A percentile compares a stretch with the other conserved stretches of the same genome.
Evolutionary conservation across 2,113 vertebrate species (phyloP).

Genomic region (Xyrauchen texanus): DNA sequence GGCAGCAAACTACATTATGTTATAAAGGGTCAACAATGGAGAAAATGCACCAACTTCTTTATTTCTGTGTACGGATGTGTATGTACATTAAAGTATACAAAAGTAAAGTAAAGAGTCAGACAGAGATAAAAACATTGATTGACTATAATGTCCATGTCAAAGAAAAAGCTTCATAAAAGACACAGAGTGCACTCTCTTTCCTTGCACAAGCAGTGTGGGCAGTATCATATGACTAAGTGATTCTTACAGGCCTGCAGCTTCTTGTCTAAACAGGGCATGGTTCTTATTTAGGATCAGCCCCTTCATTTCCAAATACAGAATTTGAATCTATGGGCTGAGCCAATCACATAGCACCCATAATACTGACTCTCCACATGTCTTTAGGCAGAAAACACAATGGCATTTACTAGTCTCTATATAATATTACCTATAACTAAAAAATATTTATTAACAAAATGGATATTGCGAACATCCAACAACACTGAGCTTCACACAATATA

Average conservation of each 20-base stretch:
- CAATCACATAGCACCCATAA: no score
- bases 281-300: not conserved
- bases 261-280: not conserved
- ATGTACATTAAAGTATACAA: not conserved
- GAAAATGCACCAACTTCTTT: not conserved
- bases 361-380: no score
- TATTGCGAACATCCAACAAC: no score
- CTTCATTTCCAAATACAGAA: no score
- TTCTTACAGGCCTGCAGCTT: conserved; percentile 4
- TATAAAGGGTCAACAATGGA: not conserved
- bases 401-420: no score
- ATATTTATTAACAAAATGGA: no score
- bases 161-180: not conserved
- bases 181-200: not conserved
- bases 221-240: not conserved
- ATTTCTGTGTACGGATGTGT: not conserved
- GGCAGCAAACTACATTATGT: not conserved
- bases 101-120: no score
- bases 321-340: no score
- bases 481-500: no score
- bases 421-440: no score
- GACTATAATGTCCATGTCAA: not conserved
- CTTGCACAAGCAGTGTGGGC: not conserved
- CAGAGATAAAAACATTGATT: no score
- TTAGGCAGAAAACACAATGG: no score